Conservation (phyloP, 2,797 vertebrate species). For the Poecilia velifera region DNA sequence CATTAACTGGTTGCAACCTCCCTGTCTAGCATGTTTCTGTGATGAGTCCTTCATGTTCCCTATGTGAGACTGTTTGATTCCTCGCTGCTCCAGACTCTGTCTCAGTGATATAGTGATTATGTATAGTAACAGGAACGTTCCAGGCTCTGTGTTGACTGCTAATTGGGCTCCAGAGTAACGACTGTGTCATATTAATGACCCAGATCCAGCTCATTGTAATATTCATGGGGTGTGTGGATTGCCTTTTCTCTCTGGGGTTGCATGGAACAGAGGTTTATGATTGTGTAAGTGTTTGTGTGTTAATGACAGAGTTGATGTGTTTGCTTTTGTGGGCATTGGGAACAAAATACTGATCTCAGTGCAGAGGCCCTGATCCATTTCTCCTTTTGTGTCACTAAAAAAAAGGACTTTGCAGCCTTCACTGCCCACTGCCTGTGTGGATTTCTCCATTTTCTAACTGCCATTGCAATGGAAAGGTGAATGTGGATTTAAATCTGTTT, state of each 20-base stretch:
- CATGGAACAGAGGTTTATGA: slow-evolving; percentile 44
- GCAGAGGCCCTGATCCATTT: slow-evolving; percentile 34
- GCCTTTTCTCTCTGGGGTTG: slow-evolving; percentile 52
- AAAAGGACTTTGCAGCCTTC: slow-evolving; percentile 33
- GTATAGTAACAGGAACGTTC: slow-evolving; percentile 69
- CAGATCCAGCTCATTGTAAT: slow-evolving; percentile 78
- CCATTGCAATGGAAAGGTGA: slow-evolving; percentile 29
- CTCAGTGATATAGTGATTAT: slow-evolving; percentile 71
- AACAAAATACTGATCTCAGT: slow-evolving; percentile 61
- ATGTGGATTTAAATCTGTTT: slow-evolving; percentile 52
- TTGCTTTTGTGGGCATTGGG: slow-evolving; percentile 15
- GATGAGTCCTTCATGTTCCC: slow-evolving; percentile 52
- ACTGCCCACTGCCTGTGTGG: slow-evolving; percentile 17
- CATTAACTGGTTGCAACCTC: slow-evolving; percentile 31
- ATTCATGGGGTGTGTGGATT: slow-evolving; percentile 76
- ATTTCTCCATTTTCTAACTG: slow-evolving; percentile 13
- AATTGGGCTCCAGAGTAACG: slow-evolving; percentile 81
- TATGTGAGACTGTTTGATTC: slow-evolving; percentile 56
- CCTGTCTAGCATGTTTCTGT: slow-evolving; percentile 13
- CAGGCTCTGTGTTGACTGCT: slow-evolving; percentile 76
- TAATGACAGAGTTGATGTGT: slow-evolving; percentile 14
- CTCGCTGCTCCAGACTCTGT: slow-evolving; percentile 47
- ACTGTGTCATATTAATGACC: slow-evolving; percentile 84
- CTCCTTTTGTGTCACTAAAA: slow-evolving; percentile 59
- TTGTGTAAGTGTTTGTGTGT: slow-evolving; percentile 24